Conservation (phyloP, 37 sponge, comb jelly and placozoan genomes). For the Oopsacas minuta region DNA sequence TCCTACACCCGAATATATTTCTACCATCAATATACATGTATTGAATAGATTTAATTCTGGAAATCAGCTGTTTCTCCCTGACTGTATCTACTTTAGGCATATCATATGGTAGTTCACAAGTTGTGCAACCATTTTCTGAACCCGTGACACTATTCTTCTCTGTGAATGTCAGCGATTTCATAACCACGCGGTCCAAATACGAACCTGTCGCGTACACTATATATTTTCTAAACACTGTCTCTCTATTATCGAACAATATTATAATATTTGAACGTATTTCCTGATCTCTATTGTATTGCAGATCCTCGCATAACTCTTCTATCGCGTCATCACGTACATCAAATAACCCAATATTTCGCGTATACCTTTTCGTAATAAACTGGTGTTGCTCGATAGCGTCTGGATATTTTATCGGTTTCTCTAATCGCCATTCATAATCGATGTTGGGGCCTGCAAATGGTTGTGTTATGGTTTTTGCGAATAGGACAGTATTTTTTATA, state of each 20-base stretch:
- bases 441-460: background rate
- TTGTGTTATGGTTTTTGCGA: background rate
- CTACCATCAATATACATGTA: background rate
- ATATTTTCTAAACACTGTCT: background rate
- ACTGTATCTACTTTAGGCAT: background rate
- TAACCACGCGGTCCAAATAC: background rate
- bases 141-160: background rate
- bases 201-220: background rate
- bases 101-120: background rate
- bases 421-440: background rate
- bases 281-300: background rate
- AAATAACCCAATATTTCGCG: background rate
- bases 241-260: background rate
- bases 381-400: slow-evolving; percentile 1
- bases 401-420: background rate
- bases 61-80: background rate
- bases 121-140: background rate
- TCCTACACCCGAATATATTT: background rate
- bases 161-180: background rate
- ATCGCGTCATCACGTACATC: background rate
- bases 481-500: background rate
- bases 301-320: background rate
- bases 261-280: background rate
- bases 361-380: background rate
- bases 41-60: background rate